A percentile compares a stretch with the other conserved stretches of the same genome.
phyloP scores from a whole-genome alignment of 2,888 invertebrate species.

The Drosophila trichaetosa region DNA sequence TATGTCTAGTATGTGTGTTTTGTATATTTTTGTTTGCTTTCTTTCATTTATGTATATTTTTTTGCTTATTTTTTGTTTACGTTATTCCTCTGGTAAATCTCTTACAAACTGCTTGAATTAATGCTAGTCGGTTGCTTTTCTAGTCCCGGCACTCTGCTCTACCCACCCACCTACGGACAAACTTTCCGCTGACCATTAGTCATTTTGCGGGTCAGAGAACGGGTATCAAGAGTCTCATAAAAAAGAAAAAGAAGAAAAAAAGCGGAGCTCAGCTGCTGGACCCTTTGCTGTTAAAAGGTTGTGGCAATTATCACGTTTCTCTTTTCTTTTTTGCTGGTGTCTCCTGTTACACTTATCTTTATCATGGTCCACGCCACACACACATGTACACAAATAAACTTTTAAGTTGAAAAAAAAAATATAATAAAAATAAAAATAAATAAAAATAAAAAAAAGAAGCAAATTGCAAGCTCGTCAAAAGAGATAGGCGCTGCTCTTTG shows the following conservation, averaged over 20 bases:
- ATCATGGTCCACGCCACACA: constrained; percentile 2
- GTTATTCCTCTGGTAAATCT: constrained; percentile 60
- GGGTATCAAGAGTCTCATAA: constrained; percentile 19
- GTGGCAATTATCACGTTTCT: constrained; percentile 73
- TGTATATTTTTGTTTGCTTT: constrained; percentile 38
- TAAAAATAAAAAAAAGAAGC: constrained; percentile 4
- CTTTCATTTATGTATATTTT: constrained; percentile 32
- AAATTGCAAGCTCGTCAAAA: constrained; percentile 37
- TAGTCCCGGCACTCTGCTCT: constrained; percentile 16
- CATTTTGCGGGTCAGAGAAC: constrained; percentile 53
- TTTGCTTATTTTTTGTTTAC: constrained; percentile 50
- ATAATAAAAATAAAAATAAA: too few species aligned
- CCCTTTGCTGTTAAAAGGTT: constrained; percentile 68
- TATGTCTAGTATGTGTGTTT: background rate
- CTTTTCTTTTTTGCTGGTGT: constrained; percentile 24
- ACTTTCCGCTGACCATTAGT: constrained; percentile 53
- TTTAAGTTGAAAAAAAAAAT: background rate
- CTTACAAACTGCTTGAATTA: constrained; percentile 77
- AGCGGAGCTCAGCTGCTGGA: constrained; percentile 57
- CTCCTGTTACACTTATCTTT: constrained; percentile 13
- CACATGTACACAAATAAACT: constrained; percentile 9
- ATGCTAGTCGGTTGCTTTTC: constrained; percentile 53
- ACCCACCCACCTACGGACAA: background rate
- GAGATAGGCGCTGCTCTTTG: constrained; percentile 19
- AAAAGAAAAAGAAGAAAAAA: background rate